A percentile compares a stretch with the other conserved stretches of the same genome.
Evolutionary conservation across 2,888 invertebrate genomes (phyloP).

Genomic region (Neoaliturus tenellus): DNA sequence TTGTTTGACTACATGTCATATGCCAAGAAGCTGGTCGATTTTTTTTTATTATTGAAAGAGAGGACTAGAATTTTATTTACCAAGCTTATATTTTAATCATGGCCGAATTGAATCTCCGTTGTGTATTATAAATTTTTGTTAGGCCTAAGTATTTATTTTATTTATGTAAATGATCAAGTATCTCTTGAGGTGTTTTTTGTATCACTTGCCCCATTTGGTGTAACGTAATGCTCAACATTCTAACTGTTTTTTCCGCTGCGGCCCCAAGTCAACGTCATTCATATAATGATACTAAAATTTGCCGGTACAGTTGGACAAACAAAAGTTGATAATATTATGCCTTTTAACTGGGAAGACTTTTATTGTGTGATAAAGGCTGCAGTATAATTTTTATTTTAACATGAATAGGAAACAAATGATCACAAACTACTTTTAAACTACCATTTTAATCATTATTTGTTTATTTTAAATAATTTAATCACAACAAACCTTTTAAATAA

Average conservation of each 20-base stretch:
- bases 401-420: too few relatives aligned
- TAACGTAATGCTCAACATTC: slow-evolving; percentile 40
- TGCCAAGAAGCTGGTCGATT: not conserved
- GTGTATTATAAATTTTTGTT: not conserved
- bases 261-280: slow-evolving; percentile 29
- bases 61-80: slow-evolving; percentile 12
- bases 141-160: slow-evolving; percentile 29
- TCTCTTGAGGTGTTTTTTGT: not conserved
- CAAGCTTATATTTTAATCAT: slow-evolving; percentile 1
- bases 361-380: too few relatives aligned
- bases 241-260: slow-evolving; percentile 7
- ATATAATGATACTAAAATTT: not conserved
- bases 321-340: too few relatives aligned
- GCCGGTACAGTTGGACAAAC: too few relatives aligned
- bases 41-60: not conserved
- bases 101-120: slow-evolving; percentile 13
- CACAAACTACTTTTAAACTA: too few relatives aligned
- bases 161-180: slow-evolving; percentile 16
- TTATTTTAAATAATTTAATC: too few relatives aligned
- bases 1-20: not conserved
- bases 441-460: too few relatives aligned
- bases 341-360: too few relatives aligned
- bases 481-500: too few relatives aligned
- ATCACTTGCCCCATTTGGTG: not conserved
- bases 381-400: too few relatives aligned